Percentiles rank a stretch among this genome's conserved stretches.
phyloP scores from a whole-genome alignment of 2,113 vertebrate genomes.

The Atherinomorus stipes region DNA sequence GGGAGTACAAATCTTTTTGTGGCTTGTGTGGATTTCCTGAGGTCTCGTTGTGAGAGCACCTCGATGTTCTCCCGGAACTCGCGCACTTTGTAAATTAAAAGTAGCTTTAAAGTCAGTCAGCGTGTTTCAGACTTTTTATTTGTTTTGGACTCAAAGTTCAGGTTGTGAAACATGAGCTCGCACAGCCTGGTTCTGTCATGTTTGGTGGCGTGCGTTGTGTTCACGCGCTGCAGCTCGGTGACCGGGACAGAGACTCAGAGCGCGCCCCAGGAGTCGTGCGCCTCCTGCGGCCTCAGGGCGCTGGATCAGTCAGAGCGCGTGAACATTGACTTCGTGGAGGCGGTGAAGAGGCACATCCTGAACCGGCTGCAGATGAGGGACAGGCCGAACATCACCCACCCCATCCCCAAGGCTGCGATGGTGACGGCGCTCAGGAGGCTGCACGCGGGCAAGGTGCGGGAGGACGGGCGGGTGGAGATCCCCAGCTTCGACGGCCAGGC shows the following conservation, averaged over 20 bases:
- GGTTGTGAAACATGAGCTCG: conserved; percentile 67
- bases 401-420: conserved; percentile 95
- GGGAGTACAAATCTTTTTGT: conserved; percentile 39
- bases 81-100: conserved; percentile 5
- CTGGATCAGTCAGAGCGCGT: conserved; percentile 87
- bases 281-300: conserved; percentile 90
- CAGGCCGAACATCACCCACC: conserved; percentile 96
- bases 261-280: conserved; percentile 87
- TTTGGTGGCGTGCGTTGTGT: conserved; percentile 70
- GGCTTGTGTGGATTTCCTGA: conserved; percentile 45
- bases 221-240: conserved; percentile 72
- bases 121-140: neutral
- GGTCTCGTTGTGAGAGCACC: conserved; percentile 25
- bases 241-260: conserved; percentile 78
- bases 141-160: conserved; percentile 11
- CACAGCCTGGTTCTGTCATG: conserved; percentile 57
- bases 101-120: conserved; percentile 13
- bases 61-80: conserved; percentile 51
- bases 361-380: conserved; percentile 94
- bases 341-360: conserved; percentile 97
- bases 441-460: conserved; percentile 93
- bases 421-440: conserved; percentile 96
- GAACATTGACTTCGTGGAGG: conserved; percentile 93
- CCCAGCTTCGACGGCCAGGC: conserved; percentile 93
- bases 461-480: conserved; percentile 95